phyloP scores from a whole-genome alignment of 2,113 vertebrate species.

The Dipodomys ordii region DNA sequence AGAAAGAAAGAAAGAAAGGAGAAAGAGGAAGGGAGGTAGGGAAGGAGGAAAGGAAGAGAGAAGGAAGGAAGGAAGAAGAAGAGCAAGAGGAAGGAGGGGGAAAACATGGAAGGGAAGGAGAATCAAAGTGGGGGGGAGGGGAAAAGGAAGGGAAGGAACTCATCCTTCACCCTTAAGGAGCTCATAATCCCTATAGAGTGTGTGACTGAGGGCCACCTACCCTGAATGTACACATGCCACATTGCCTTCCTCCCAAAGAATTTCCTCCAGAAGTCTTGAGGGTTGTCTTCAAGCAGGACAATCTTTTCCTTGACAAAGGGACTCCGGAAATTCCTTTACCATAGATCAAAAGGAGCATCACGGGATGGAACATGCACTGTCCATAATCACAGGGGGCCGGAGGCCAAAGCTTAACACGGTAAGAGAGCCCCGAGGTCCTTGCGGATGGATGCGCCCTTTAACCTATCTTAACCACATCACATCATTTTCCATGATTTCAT shows the following conservation, averaged over 20 bases:
- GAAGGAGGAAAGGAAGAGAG: too few species aligned
- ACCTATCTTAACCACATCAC: background rate
- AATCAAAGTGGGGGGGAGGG: too few species aligned
- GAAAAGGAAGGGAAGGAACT: too few species aligned
- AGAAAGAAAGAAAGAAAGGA: too few species aligned
- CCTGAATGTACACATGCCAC: background rate
- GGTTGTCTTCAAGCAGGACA: background rate
- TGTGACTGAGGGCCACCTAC: background rate
- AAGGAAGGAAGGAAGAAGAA: too few species aligned
- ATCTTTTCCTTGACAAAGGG: background rate
- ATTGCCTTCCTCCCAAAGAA: background rate
- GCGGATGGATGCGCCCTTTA: background rate
- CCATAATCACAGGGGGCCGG: background rate
- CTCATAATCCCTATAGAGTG: background rate
- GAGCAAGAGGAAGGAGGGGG: too few species aligned
- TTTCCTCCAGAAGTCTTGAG: background rate
- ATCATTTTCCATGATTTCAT: background rate
- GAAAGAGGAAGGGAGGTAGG: too few species aligned
- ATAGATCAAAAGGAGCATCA: background rate
- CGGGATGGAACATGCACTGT: background rate
- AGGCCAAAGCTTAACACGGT: background rate
- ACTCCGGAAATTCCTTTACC: background rate
- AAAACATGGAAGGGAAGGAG: too few species aligned
- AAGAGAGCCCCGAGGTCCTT: background rate
- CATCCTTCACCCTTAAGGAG: background rate